Evolutionary conservation across 37 sponge, comb jelly and placozoan species (phyloP).

Genomic region (Axinella damicornis): DNA sequence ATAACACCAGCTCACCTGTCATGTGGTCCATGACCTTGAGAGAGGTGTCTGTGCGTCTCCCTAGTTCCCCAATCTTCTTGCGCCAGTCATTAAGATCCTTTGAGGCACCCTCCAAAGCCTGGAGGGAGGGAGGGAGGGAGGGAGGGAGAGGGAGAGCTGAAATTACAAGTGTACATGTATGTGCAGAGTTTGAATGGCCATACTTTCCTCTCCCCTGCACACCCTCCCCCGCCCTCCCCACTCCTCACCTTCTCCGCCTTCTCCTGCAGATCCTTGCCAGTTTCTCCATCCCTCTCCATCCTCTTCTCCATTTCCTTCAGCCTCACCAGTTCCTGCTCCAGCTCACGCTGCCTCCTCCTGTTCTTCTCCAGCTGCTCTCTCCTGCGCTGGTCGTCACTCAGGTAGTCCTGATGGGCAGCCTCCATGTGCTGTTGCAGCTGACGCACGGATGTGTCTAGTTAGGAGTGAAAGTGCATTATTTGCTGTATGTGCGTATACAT

Average conservation of each 20-base stretch:
- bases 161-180: no score
- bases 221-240: no score
- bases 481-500: no score
- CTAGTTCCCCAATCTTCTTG: slow-evolving; percentile 32
- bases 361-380: slow-evolving; percentile 18
- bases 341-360: slow-evolving; percentile 5
- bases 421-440: background rate
- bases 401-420: background rate
- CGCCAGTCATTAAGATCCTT: slow-evolving; percentile 31
- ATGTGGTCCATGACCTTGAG: slow-evolving; percentile 31
- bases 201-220: no score
- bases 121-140: no score
- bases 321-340: slow-evolving; percentile 3
- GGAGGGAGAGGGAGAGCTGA: no score
- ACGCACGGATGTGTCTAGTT: background rate
- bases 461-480: no score
- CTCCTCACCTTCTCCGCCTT: slow-evolving; percentile 8
- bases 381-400: background rate
- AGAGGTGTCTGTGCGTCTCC: slow-evolving; percentile 18
- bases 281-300: background rate
- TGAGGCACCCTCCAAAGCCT: background rate
- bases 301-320: slow-evolving; percentile 30
- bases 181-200: no score
- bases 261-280: background rate
- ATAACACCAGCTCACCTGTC: slow-evolving; percentile 33